Base-by-base conservation (phyloP, 2,888 invertebrate genomes). In the Polydrusus tereticollis region DNA sequence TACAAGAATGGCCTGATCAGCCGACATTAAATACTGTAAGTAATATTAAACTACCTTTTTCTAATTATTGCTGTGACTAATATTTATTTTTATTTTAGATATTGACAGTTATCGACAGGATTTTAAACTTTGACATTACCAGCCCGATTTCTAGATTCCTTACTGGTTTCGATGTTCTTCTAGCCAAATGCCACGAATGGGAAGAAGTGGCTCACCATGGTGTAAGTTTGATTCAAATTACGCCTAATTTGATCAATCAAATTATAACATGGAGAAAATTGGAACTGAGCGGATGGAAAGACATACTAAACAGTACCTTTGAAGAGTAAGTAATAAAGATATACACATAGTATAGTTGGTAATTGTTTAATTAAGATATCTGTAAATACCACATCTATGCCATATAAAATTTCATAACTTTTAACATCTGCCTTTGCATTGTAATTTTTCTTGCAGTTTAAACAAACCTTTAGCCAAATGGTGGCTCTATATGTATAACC, bases 231-330 rank as follows among this genome's bases (percentile, higher is more conserved):
- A 88, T 90, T 0, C 88, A 90, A 0, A 88, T 94, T 71, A 90
- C 95, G n/a, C 85, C 90, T 26, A 88, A 89, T 26, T 87, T 99
- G 0, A 94, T 94, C 0, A 90, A 91, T 73, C 92, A 94, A 81
- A 93, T 99, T 59, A 91, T 98, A 55, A 89, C 90, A 59, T 99
- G 98, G 98, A 90, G 98, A 69, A 94, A 94, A 83, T 84, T 96
- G 23, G 98, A 99, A 83, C 87, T 99, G 78, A 89, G 90, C 69
- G 91, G 93, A 80, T 98, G 98, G 98, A 94, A 93, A 78, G 91
- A 93, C 79, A 93, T 94, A 69, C 87, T 97, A 4, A 91, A 92
- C 73, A 89, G 90, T 72, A 88, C 93, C 16, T 89, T 89, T 69
- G 87, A 90, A 59, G 90, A 88, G 90, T 90, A 80, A 64, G 43